Conservation (phyloP, 1,140 invertebrate species). For the Asbolus verrucosus region DNA sequence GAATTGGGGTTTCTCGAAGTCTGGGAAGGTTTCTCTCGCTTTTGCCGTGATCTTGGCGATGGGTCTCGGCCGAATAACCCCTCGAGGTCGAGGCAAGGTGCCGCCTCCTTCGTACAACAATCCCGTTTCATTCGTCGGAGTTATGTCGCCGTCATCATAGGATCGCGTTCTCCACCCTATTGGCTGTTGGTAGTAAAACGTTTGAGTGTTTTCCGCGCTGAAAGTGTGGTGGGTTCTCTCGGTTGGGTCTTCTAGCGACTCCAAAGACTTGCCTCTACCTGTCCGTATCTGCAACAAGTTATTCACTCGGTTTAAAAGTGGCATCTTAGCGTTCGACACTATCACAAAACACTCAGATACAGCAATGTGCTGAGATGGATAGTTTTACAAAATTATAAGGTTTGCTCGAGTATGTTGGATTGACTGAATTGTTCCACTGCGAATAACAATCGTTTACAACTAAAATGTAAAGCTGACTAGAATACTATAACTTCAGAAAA, state of each 20-base stretch:
- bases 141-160: slow-evolving; percentile 90
- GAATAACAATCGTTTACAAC: no score
- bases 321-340: neutral
- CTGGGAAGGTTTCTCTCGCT: slow-evolving; percentile 65
- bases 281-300: slow-evolving; percentile 72
- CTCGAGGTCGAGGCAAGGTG: slow-evolving; percentile 85
- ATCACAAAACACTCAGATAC: slow-evolving; percentile 19
- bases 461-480: no score
- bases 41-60: slow-evolving; percentile 85
- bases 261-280: slow-evolving; percentile 84
- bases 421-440: no score
- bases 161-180: slow-evolving; percentile 79
- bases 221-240: slow-evolving; percentile 75
- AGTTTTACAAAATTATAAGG: no score
- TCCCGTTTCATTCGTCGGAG: slow-evolving; percentile 84
- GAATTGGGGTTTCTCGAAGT: slow-evolving; percentile 66
- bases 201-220: slow-evolving; percentile 68
- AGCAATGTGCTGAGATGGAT: slow-evolving; percentile 13
- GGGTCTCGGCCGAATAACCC: slow-evolving; percentile 83
- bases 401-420: no score
- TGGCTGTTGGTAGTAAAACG: slow-evolving; percentile 67
- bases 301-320: neutral
- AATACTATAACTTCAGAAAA: no score
- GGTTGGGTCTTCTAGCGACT: slow-evolving; percentile 80
- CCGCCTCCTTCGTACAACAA: slow-evolving; percentile 77